Percentiles rank a stretch among this genome's conserved stretches.
Evolutionary conservation across 2,113 vertebrate species (phyloP).

Genomic region (Ammospiza nelsoni): DNA sequence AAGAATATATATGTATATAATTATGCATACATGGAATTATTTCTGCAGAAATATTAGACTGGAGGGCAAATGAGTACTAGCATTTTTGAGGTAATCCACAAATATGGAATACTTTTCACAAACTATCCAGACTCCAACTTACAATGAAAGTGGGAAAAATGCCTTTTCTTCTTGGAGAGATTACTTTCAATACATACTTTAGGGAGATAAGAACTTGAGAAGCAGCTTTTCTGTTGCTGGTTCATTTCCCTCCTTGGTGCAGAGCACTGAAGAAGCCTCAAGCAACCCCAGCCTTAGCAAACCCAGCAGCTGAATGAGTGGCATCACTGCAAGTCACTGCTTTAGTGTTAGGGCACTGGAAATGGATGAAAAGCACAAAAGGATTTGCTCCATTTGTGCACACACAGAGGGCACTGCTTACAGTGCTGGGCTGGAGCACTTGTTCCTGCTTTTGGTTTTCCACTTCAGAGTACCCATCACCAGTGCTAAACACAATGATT

Average conservation of each 20-base stretch:
- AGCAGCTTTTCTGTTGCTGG: not conserved
- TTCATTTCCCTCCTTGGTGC: not conserved
- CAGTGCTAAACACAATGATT: accelerated
- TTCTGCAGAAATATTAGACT: not conserved
- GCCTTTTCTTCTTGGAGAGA: not conserved
- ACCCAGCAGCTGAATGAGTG: not conserved
- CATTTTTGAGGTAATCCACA: not conserved
- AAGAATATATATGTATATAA: not conserved
- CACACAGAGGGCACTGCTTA: not conserved
- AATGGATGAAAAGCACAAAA: not conserved
- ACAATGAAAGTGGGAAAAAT: not conserved
- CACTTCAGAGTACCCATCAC: not conserved
- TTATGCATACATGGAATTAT: not conserved
- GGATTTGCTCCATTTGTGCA: not conserved
- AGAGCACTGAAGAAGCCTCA: not conserved
- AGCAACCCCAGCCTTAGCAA: not conserved
- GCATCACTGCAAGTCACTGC: not conserved
- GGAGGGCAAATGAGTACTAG: not conserved
- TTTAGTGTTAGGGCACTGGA: not conserved
- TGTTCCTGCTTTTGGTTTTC: not conserved
- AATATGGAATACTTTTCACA: not conserved
- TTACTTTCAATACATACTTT: not conserved
- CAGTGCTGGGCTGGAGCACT: not conserved
- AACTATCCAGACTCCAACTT: not conserved
- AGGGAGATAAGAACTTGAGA: not conserved